A percentile compares a stretch with the other conserved stretches of the same genome.
Conservation (phyloP, 1,140 invertebrate genomes). For the Penaeus chinensis region DNA sequence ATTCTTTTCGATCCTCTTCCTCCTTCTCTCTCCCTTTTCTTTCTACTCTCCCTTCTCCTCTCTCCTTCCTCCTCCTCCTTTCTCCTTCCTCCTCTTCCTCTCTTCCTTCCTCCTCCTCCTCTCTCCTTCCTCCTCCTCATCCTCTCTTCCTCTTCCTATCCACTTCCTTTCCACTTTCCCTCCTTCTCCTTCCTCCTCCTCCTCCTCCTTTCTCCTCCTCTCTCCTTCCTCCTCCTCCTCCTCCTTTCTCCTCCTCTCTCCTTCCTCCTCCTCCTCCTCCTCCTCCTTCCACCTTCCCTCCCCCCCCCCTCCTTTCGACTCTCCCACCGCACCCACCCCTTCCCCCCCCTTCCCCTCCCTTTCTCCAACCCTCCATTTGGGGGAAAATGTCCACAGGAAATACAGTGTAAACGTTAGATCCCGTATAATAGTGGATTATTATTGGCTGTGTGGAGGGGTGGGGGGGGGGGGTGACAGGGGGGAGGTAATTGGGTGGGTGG, state of each 20-base stretch:
- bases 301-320: not conserved
- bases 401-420: not conserved
- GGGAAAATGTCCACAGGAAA: not conserved
- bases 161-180: not conserved
- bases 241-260: not conserved
- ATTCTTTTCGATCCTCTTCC: not conserved
- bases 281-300: no score
- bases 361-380: not conserved
- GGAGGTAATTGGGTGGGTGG: not conserved
- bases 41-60: no score
- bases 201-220: not conserved
- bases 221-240: not conserved
- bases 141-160: no score
- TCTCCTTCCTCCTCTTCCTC: no score
- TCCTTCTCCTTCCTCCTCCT: not conserved
- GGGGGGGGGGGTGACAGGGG: not conserved
- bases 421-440: no score
- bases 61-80: no score
- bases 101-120: no score
- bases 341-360: not conserved
- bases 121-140: no score
- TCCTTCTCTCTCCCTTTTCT: no score
- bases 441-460: not conserved
- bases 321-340: not conserved
- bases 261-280: not conserved